phyloP scores from a whole-genome alignment of 2,113 vertebrate species.

The Rousettus leschenaultii region DNA sequence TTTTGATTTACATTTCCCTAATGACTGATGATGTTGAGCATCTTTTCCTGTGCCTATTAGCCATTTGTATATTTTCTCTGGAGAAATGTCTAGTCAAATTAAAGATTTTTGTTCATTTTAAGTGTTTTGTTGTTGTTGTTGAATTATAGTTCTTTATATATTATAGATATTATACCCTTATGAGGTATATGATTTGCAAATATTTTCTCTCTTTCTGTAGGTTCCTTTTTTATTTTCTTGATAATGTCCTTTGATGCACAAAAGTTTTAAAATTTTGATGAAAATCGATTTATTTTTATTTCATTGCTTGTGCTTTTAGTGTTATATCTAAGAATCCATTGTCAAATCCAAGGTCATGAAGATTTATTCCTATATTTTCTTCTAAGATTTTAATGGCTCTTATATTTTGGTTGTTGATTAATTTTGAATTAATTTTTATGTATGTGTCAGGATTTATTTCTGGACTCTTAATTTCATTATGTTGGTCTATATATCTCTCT shows the following conservation, averaged over 20 bases:
- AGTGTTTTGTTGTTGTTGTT: background rate
- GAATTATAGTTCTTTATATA: background rate
- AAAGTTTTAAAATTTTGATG: background rate
- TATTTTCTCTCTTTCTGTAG: background rate
- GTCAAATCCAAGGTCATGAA: background rate
- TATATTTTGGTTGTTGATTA: background rate
- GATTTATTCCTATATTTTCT: background rate
- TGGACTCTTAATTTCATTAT: background rate
- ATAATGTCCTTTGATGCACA: background rate
- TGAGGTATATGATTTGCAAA: background rate
- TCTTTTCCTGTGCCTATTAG: background rate
- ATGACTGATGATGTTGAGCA: background rate
- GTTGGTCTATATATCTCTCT: background rate
- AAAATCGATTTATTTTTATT: background rate
- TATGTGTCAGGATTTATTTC: background rate
- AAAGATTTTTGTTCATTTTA: background rate
- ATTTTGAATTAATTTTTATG: constrained; percentile 2
- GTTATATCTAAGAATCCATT: background rate
- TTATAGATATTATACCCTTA: background rate
- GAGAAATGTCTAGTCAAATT: background rate
- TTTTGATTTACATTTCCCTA: background rate
- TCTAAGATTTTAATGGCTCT: background rate
- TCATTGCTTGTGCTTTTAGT: background rate
- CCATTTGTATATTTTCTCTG: background rate
- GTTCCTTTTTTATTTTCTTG: background rate